Percentiles rank a stretch among this genome's conserved stretches.
phyloP scores from a whole-genome alignment of 2,888 invertebrate species.

The Acanthosoma haemorrhoidale region DNA sequence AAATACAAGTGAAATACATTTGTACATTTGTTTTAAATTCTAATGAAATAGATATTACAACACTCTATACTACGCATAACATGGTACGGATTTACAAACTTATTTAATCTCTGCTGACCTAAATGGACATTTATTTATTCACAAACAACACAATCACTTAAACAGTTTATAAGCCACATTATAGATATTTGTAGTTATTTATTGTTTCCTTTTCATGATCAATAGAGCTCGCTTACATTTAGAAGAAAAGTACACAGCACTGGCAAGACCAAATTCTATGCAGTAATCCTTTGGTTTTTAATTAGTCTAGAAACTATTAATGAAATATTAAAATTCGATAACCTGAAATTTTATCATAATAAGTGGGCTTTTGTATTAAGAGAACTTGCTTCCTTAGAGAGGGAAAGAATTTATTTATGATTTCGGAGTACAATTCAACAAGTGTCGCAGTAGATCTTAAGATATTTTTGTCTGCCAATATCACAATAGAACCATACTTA shows the following conservation, averaged over 20 bases:
- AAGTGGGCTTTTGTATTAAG: no score
- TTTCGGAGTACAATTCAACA: no score
- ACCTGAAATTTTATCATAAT: no score
- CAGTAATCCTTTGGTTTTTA: background rate
- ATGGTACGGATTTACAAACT: conserved; percentile 7
- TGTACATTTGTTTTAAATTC: background rate
- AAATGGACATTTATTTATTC: background rate
- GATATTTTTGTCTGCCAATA: no score
- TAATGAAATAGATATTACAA: background rate
- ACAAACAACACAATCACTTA: background rate
- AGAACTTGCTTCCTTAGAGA: no score
- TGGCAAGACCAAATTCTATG: background rate
- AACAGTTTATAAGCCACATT: no score
- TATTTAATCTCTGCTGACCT: background rate
- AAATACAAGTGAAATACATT: conserved; percentile 9
- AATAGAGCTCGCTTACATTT: background rate
- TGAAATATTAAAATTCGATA: no score
- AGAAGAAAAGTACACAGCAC: background rate
- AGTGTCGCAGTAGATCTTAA: no score
- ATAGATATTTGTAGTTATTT: background rate
- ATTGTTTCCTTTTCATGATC: background rate
- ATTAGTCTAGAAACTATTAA: no score
- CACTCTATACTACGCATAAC: background rate
- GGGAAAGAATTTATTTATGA: no score
- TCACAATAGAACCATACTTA: no score